A percentile compares a stretch with the other conserved stretches of the same genome.
These are phyloP conservation scores for Gerris lacustris DNA, from an alignment of 2,888 invertebrate genomes.

Conservation along the genomic window DNA sequence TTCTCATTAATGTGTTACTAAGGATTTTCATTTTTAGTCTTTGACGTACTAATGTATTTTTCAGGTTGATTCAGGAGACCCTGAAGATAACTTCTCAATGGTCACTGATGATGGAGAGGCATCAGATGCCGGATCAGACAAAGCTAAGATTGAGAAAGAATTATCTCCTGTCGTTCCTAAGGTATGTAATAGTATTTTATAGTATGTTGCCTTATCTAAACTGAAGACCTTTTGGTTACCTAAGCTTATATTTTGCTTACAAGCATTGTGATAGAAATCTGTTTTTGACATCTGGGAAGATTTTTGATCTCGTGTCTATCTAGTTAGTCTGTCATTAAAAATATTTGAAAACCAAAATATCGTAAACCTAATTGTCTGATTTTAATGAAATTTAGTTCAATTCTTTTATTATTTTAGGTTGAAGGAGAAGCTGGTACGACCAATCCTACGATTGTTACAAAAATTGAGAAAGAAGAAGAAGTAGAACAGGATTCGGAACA, in stretches of 20 bases:
- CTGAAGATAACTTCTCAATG: constrained; percentile 19
- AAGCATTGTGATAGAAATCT: too few relatives aligned
- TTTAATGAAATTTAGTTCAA: too few relatives aligned
- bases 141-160: constrained; percentile 20
- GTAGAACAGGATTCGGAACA: constrained; percentile 42
- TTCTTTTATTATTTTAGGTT: too few relatives aligned
- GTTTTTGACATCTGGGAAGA: too few relatives aligned
- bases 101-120: constrained; percentile 23
- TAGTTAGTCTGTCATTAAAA: too few relatives aligned
- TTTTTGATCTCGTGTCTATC: too few relatives aligned
- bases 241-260: neutral
- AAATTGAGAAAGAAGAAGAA: constrained; percentile 35
- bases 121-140: constrained; percentile 24
- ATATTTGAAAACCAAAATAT: too few relatives aligned
- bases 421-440: too few relatives aligned
- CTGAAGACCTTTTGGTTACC: too few relatives aligned
- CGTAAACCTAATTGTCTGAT: too few relatives aligned
- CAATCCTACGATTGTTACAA: constrained; percentile 16
- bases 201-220: neutral
- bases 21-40: too few relatives aligned
- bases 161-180: constrained; percentile 15
- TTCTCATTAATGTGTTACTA: too few relatives aligned
- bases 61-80: constrained; percentile 13
- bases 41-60: neutral
- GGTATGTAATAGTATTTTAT: neutral